Conservation (phyloP, 2,888 invertebrate species). For the Dryomyza anilis region DNA sequence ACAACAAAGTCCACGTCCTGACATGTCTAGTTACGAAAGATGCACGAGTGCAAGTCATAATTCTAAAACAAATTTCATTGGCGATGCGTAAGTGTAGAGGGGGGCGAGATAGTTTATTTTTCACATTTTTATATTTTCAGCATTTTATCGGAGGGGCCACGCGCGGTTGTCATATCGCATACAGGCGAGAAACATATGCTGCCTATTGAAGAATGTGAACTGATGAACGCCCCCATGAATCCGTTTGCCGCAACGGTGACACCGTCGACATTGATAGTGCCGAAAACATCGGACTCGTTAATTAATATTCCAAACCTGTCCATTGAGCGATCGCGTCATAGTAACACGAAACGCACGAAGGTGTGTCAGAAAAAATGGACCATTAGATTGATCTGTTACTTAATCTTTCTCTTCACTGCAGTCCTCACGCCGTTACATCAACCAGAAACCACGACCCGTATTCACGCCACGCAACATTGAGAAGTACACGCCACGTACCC, state of each 20-base stretch:
- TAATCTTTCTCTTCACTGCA: background rate
- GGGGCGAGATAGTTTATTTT: background rate
- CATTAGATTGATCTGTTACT: background rate
- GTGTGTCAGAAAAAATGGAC: background rate
- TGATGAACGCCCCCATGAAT: constrained; percentile 7
- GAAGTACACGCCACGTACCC: constrained; percentile 17
- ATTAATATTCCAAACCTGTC: constrained; percentile 23
- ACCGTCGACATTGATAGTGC: background rate
- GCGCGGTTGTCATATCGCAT: constrained; percentile 29
- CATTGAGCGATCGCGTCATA: background rate
- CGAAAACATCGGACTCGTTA: constrained; percentile 3
- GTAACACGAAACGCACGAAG: background rate
- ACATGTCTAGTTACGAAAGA: constrained; percentile 21
- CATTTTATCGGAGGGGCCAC: constrained; percentile 26
- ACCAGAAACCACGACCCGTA: constrained; percentile 29
- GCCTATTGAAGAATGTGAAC: too few relatives aligned
- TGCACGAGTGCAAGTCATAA: constrained; percentile 23
- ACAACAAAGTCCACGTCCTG: constrained; percentile 30
- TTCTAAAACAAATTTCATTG: constrained; percentile 36
- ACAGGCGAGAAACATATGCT: constrained; percentile 34
- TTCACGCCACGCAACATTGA: constrained; percentile 33
- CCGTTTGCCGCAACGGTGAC: background rate
- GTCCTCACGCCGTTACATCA: constrained; percentile 20
- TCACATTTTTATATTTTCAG: constrained; percentile 4
- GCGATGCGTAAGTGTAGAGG: constrained; percentile 29